A percentile compares a stretch with the other conserved stretches of the same genome.
Evolutionary conservation across 2,888 invertebrate genomes (phyloP).

Genomic region (Perizoma flavofasciatum): DNA sequence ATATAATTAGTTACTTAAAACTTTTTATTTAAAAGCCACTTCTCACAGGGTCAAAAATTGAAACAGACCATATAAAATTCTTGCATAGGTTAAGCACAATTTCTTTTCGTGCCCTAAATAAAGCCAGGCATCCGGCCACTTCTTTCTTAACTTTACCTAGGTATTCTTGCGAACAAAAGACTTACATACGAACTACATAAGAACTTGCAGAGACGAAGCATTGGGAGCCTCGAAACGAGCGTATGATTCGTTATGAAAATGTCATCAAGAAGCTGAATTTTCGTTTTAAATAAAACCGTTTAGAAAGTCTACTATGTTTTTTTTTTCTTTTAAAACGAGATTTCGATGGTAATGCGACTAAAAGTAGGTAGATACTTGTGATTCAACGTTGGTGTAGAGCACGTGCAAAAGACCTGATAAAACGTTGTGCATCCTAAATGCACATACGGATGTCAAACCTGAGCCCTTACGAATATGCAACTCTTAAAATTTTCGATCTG

Average conservation of each 20-base stretch:
- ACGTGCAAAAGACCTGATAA: too few species aligned
- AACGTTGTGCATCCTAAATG: too few species aligned
- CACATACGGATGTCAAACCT: too few species aligned
- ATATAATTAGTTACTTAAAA: too few species aligned
- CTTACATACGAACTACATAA: slow-evolving; percentile 40
- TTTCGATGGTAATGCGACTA: slow-evolving; percentile 1
- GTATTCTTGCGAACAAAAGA: slow-evolving; percentile 68
- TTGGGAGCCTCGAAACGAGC: slow-evolving; percentile 47
- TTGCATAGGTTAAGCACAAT: slow-evolving; percentile 15
- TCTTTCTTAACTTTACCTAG: slow-evolving; percentile 43
- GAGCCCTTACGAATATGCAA: too few species aligned
- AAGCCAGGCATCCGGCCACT: slow-evolving; percentile 24
- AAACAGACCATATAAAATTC: slow-evolving; percentile 13
- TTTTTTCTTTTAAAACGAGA: neutral
- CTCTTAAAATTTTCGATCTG: too few species aligned
- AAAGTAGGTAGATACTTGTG: neutral
- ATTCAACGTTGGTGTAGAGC: too few species aligned
- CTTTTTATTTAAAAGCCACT: too few species aligned
- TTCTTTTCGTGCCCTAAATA: slow-evolving; percentile 19
- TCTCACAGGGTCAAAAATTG: too few species aligned
- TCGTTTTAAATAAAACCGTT: slow-evolving; percentile 13
- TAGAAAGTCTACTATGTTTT: slow-evolving; percentile 1
- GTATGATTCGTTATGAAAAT: slow-evolving; percentile 36
- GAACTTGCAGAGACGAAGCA: slow-evolving; percentile 33
- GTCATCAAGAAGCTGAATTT: slow-evolving; percentile 16